Evolutionary conservation across 2,888 invertebrate species (phyloP).

Genomic region (Balanococcus diminutus): DNA sequence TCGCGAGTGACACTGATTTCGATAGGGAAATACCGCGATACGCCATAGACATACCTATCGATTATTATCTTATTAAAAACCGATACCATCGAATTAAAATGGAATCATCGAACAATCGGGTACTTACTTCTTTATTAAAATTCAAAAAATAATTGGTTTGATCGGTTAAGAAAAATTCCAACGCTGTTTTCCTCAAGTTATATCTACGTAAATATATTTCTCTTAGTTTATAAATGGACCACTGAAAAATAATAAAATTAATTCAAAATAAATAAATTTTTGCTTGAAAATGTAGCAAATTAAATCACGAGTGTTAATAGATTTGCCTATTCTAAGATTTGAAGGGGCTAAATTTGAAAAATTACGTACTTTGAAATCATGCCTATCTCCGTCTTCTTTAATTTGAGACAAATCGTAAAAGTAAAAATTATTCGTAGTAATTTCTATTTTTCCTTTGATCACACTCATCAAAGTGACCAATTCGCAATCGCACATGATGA

Average conservation of each 20-base stretch:
- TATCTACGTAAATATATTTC: slow-evolving; percentile 71
- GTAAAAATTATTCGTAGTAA: slow-evolving; percentile 67
- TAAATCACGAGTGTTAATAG: too few species aligned
- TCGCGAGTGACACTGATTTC: background rate
- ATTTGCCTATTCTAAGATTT: too few species aligned
- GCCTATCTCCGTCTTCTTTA: slow-evolving; percentile 64
- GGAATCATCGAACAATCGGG: background rate
- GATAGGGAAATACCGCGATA: background rate
- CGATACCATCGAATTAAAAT: background rate
- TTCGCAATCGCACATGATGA: slow-evolving; percentile 69
- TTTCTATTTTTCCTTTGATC: slow-evolving; percentile 68
- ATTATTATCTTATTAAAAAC: background rate
- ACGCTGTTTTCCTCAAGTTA: slow-evolving; percentile 69
- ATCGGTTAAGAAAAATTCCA: slow-evolving; percentile 70
- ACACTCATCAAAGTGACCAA: slow-evolving; percentile 68
- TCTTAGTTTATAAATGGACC: slow-evolving; percentile 66
- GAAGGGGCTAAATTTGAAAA: too few species aligned
- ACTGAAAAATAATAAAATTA: slow-evolving; percentile 62
- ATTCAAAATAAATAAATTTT: too few species aligned
- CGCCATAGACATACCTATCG: background rate
- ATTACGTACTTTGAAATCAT: slow-evolving; percentile 63
- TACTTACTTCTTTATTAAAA: slow-evolving; percentile 67
- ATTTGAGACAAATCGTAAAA: slow-evolving; percentile 67
- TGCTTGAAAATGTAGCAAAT: too few species aligned
- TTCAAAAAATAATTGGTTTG: slow-evolving; percentile 72